phyloP scores from a whole-genome alignment of 2,113 vertebrate species.

The Brachypteracias leptosomus region DNA sequence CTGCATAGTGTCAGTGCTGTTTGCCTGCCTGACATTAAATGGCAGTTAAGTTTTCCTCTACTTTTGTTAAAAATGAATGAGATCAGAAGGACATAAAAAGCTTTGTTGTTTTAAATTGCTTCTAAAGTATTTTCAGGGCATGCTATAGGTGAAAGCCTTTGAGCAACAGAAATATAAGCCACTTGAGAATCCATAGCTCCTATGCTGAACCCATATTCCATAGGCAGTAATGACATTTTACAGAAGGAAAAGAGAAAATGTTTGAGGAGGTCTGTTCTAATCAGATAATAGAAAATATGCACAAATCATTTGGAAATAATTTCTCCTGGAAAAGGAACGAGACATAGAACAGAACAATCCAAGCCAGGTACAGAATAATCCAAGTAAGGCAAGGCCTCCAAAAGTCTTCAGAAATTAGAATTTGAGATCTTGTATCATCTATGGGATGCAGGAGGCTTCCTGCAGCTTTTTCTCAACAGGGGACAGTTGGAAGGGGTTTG shows the following conservation, averaged over 20 bases:
- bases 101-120: background rate
- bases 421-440: background rate
- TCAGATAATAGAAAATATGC: background rate
- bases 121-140: background rate
- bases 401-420: background rate
- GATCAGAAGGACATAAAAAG: background rate
- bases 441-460: background rate
- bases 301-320: background rate
- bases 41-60: background rate
- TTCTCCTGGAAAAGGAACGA: background rate
- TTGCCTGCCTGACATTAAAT: background rate
- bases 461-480: background rate
- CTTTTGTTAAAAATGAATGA: background rate
- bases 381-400: background rate
- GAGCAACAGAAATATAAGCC: background rate
- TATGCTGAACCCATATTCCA: background rate
- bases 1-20: background rate
- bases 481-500: background rate
- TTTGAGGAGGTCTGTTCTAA: background rate
- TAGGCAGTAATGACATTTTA: background rate
- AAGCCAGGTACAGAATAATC: background rate
- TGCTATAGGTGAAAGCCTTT: background rate
- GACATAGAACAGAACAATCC: background rate
- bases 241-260: background rate
- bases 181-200: background rate